Conservation (phyloP, 2,888 invertebrate genomes). For the Diaphora mendica region DNA sequence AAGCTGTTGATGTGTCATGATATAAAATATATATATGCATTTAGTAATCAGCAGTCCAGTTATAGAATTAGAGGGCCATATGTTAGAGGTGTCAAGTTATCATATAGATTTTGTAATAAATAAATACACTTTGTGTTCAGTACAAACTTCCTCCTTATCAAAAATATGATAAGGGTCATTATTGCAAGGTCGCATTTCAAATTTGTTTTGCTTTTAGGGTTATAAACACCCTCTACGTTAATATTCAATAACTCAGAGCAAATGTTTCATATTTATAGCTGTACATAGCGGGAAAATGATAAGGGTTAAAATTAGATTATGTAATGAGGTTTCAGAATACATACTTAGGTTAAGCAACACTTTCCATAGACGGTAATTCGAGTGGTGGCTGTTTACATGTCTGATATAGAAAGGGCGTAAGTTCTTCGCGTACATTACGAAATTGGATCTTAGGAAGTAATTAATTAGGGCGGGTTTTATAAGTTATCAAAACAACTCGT, state of each 20-base stretch:
- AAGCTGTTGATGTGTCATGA: too few relatives aligned
- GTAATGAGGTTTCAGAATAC: constrained; percentile 50
- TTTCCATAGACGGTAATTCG: constrained; percentile 40
- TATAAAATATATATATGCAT: too few relatives aligned
- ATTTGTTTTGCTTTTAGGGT: constrained; percentile 17
- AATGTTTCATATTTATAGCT: constrained; percentile 32
- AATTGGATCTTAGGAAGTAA: constrained; percentile 8
- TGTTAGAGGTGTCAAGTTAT: not conserved
- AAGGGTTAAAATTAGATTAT: constrained; percentile 51
- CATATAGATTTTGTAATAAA: not conserved
- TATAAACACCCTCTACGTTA: constrained; percentile 13
- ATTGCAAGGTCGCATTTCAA: constrained; percentile 30
- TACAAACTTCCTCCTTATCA: constrained; percentile 11
- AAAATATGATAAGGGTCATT: constrained; percentile 29
- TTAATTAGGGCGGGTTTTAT: constrained; percentile 21
- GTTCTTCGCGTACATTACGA: constrained; percentile 14
- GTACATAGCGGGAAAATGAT: constrained; percentile 29
- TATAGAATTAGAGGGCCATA: not conserved
- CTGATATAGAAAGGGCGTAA: constrained; percentile 21
- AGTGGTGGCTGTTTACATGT: constrained; percentile 36
- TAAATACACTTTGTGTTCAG: too few relatives aligned
- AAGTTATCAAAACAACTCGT: constrained; percentile 20
- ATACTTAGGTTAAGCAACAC: constrained; percentile 50
- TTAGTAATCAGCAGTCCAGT: too few relatives aligned
- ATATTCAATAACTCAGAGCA: constrained; percentile 41